Conservation (phyloP, 2,888 invertebrate genomes). For the Agrochola lychnidis region DNA sequence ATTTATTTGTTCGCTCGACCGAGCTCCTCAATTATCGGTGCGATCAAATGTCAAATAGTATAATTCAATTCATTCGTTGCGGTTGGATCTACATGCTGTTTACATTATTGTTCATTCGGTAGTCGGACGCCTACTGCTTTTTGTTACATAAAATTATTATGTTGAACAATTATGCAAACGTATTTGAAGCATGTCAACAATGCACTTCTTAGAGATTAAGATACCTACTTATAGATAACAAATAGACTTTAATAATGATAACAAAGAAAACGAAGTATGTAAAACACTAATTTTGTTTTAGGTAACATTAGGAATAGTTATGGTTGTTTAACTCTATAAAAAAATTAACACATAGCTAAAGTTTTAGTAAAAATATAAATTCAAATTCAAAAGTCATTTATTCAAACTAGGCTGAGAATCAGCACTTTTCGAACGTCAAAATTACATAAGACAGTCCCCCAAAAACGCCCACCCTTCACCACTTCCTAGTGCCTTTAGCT, state of each 20-base stretch:
- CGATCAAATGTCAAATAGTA: slow-evolving; percentile 59
- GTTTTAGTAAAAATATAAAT: neutral
- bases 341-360: too few relatives aligned
- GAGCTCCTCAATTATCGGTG: slow-evolving; percentile 64
- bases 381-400: too few relatives aligned
- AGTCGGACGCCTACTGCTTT: slow-evolving; percentile 34
- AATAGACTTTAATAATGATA: neutral
- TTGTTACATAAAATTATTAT: slow-evolving; percentile 36
- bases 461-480: too few relatives aligned
- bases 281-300: neutral
- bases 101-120: slow-evolving; percentile 26
- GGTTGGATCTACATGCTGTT: slow-evolving; percentile 44
- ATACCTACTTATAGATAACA: neutral
- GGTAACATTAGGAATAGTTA: neutral
- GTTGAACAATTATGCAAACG: neutral
- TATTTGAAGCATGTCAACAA: neutral
- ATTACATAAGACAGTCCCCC: too few relatives aligned
- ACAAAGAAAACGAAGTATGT: neutral
- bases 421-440: too few relatives aligned
- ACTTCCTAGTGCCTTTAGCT: too few relatives aligned
- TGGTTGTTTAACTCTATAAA: neutral
- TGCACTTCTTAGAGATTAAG: neutral
- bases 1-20: slow-evolving; percentile 65
- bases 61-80: slow-evolving; percentile 52
- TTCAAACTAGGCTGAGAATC: too few relatives aligned